Base-by-base conservation (phyloP, 2,888 invertebrate genomes). In the Dasypogon diadema region DNA sequence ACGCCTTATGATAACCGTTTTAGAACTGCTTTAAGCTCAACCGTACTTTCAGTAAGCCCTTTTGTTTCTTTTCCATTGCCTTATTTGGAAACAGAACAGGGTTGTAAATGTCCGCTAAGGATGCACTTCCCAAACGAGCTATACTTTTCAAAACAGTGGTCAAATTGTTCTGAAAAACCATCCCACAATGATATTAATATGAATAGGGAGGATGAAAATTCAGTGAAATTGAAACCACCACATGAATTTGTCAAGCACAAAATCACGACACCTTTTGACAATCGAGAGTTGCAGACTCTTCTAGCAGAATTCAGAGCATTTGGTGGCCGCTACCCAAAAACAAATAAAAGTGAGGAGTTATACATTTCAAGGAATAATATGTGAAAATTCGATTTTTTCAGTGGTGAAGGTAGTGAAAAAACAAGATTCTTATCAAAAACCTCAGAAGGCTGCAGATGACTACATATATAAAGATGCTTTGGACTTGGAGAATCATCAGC, bases 261-360 rank as follows among this genome's bases (percentile, higher is more conserved):
- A 81, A 88, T 97, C 48, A 91, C 91, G 0, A 85, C 89, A 12
- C 85, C 89, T 0, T 87, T 90, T 2, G 91, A 93, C 78, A 90
- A 90, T 76, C 87, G 88, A 0, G 89, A 91, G 1, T 87, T 94
- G 37, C 92, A 93, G 84, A 89, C 91, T 0, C 82, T 93, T 75
- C 85, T 98, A 8, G 94, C 98, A 0, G 91, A 94, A 85, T 98
- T 93, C 85, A 88, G 98, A 37, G 95, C 98, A 0, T 90, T 91
- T 77, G 98, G 98, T 0, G 92, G 95, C 10, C 88, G 91, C 3
- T 87, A 90, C 76, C 84, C 85, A 4, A 86, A 85, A 78, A 83
- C 83, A 55, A 82, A 81, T 46, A 82, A 81, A 75, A 82, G 85
- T 85, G 80, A 81, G 82, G n/a, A n/a, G n/a, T n/a, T n/a, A n/a